phyloP scores from a whole-genome alignment of 2,888 invertebrate species.

The Cremastobaeus sp. region DNA sequence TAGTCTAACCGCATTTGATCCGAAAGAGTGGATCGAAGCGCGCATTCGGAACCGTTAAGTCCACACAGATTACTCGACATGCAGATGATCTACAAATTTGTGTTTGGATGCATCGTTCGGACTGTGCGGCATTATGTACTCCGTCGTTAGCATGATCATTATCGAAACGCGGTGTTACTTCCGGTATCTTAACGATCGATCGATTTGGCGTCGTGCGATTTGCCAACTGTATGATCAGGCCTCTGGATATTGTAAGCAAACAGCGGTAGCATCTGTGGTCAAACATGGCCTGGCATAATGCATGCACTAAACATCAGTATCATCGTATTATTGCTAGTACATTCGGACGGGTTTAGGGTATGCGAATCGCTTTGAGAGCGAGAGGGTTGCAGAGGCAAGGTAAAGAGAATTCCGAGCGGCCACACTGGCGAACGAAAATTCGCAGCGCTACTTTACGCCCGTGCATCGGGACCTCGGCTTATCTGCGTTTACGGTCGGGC shows the following conservation, averaged over 20 bases:
- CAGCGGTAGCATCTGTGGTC: conserved; percentile 67
- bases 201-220: conserved; percentile 67
- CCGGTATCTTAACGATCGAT: conserved; percentile 74
- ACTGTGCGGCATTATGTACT: conserved; percentile 34
- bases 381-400: conserved; percentile 36
- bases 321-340: conserved; percentile 69
- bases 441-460: conserved; percentile 42
- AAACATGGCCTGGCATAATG: conserved; percentile 68
- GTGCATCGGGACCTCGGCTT: conserved; percentile 48
- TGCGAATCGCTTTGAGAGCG: conserved; percentile 54
- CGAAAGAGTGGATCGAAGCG: no score
- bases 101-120: conserved; percentile 13
- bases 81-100: conserved; percentile 41
- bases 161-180: conserved; percentile 65
- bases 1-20: no score
- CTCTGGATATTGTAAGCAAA: conserved; percentile 65
- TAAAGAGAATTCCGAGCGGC: conserved; percentile 45
- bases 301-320: conserved; percentile 71
- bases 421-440: conserved; percentile 28
- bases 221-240: conserved; percentile 51
- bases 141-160: conserved; percentile 60
- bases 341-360: conserved; percentile 60
- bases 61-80: conserved; percentile 19
- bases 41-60: not conserved
- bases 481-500: conserved; percentile 61